Conservation (phyloP, 2,113 vertebrate genomes). For the Chaetops frenatus region DNA sequence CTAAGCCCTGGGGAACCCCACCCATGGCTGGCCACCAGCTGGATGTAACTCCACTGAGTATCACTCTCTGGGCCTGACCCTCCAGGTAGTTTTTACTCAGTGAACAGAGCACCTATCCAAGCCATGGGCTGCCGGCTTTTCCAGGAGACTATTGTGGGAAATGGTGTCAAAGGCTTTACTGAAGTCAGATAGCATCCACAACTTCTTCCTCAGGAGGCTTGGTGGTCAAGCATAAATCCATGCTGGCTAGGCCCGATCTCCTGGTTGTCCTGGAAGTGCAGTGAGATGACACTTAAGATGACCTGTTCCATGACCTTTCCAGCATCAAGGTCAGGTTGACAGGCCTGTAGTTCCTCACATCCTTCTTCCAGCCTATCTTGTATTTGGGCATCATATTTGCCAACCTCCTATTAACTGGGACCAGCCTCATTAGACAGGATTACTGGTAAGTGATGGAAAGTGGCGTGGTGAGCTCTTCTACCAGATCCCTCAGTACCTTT, state of each 20-base stretch:
- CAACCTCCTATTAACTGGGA: too few relatives aligned
- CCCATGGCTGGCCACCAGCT: fast-evolving
- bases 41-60: neutral
- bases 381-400: neutral
- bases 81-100: neutral
- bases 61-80: fast-evolving
- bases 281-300: neutral
- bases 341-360: neutral
- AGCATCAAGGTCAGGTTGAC: neutral
- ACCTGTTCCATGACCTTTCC: neutral
- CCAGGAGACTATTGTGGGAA: neutral
- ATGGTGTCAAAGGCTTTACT: neutral
- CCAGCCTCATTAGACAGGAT: neutral
- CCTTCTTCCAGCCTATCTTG: neutral
- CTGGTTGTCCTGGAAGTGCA: neutral
- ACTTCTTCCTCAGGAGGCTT: neutral
- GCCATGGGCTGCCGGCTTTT: neutral
- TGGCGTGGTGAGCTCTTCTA: neutral
- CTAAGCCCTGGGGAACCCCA: neutral
- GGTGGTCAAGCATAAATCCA: neutral
- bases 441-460: neutral
- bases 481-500: neutral
- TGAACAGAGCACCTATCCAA: neutral
- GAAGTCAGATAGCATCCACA: neutral
- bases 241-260: neutral